These are phyloP conservation scores for Chlamydotis undulata DNA, from an alignment of 2,113 vertebrate species.

Conservation along the genomic window DNA sequence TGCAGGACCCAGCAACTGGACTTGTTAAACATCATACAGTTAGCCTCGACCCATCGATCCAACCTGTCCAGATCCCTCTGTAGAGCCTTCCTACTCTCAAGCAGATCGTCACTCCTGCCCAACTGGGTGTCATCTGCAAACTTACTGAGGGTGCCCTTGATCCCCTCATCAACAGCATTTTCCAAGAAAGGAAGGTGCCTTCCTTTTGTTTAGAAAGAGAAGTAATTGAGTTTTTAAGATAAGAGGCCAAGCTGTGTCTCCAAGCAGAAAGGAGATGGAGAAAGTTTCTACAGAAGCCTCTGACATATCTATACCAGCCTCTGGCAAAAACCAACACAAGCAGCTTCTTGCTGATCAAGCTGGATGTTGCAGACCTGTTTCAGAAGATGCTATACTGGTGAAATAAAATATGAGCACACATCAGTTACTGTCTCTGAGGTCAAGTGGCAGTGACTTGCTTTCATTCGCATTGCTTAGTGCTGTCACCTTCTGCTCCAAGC, in stretches of 20 bases:
- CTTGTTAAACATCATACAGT: too few relatives aligned
- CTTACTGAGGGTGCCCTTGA: too few relatives aligned
- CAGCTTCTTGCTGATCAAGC: background rate
- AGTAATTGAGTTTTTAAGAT: background rate
- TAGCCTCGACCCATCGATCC: too few relatives aligned
- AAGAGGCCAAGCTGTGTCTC: background rate
- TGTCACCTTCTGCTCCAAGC: background rate
- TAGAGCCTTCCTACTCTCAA: too few relatives aligned
- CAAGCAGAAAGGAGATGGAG: background rate
- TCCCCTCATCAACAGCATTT: background rate
- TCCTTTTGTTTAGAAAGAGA: background rate
- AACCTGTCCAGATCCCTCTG: too few relatives aligned
- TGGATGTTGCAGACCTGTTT: background rate
- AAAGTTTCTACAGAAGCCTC: background rate
- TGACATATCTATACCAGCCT: background rate
- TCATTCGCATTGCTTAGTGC: background rate
- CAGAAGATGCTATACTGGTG: background rate
- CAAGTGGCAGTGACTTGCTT: background rate
- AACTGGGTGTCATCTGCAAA: too few relatives aligned
- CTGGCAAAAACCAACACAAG: background rate
- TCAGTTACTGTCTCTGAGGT: background rate
- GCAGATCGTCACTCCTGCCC: too few relatives aligned
- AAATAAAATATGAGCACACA: background rate
- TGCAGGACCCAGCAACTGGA: too few relatives aligned
- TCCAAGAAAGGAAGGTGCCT: background rate